A percentile compares a stretch with the other conserved stretches of the same genome.
Evolutionary conservation across 2,113 vertebrate genomes (phyloP).

Genomic region (Reinhardtius hippoglossoides): DNA sequence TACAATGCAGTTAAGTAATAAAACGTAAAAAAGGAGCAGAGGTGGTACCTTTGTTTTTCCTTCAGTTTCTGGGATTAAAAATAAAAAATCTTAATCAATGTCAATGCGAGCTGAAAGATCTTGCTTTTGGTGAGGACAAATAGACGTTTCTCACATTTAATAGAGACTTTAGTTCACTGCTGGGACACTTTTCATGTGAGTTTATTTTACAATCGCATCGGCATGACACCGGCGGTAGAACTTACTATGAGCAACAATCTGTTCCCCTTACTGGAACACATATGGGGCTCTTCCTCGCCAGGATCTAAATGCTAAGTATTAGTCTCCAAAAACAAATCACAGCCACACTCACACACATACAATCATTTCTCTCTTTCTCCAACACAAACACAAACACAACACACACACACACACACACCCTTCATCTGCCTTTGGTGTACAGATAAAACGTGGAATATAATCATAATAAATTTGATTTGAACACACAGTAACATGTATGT

Average conservation of each 20-base stretch:
- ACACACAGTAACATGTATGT: slow-evolving; percentile 72
- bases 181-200: neutral
- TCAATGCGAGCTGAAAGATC: neutral
- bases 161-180: slow-evolving; percentile 13
- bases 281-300: slow-evolving; percentile 22
- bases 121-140: neutral
- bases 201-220: slow-evolving; percentile 36
- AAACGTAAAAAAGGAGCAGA: neutral
- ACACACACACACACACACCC: slow-evolving; percentile 30
- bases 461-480: slow-evolving; percentile 68
- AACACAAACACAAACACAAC: slow-evolving; percentile 26
- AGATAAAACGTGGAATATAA: slow-evolving; percentile 51
- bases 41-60: neutral
- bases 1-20: neutral
- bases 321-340: slow-evolving; percentile 32
- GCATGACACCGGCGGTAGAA: slow-evolving; percentile 9
- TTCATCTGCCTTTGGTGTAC: slow-evolving; percentile 23
- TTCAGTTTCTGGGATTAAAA: neutral
- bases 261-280: slow-evolving; percentile 12
- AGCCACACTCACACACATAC: slow-evolving; percentile 17
- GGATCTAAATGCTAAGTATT: slow-evolving; percentile 37
- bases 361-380: neutral
- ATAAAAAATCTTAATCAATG: neutral
- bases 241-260: slow-evolving; percentile 30
- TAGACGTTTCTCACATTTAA: neutral